Evolutionary conservation across 53 echinoderm and acorn worm genomes (phyloP).

Genomic region (Temnopleurus reevesii): DNA sequence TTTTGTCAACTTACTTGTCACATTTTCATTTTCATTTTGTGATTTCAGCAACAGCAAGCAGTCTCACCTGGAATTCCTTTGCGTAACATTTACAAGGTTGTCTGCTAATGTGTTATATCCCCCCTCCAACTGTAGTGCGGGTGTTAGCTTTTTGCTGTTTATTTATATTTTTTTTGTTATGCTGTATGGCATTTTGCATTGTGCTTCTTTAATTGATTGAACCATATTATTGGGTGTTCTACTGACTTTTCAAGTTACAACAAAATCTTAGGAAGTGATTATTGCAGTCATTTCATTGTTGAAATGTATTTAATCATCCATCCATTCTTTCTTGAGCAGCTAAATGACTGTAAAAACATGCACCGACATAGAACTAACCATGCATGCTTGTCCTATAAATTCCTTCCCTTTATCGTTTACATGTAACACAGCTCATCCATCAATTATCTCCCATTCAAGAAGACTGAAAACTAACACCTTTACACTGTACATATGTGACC

Average conservation of each 20-base stretch:
- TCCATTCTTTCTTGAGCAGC: neutral
- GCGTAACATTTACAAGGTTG: slow-evolving; percentile 55
- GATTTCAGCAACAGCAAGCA: slow-evolving; percentile 60
- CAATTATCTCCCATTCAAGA: neutral
- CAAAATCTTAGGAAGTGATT: slow-evolving; percentile 15
- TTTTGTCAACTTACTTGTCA: slow-evolving; percentile 37
- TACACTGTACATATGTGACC: too few relatives aligned
- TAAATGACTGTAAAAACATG: neutral
- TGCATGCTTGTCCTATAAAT: slow-evolving; percentile 35
- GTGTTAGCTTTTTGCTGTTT: slow-evolving; percentile 60
- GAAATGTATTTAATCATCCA: neutral
- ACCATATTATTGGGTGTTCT: slow-evolving; percentile 49
- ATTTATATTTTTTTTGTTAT: slow-evolving; percentile 56
- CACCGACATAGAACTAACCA: slow-evolving; percentile 29
- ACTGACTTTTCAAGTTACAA: slow-evolving; percentile 23
- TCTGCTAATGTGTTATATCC: slow-evolving; percentile 39
- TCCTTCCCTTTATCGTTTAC: neutral
- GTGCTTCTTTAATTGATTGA: slow-evolving; percentile 47
- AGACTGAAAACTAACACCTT: neutral
- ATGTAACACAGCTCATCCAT: slow-evolving; percentile 24
- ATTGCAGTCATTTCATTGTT: slow-evolving; percentile 28
- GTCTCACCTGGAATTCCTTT: slow-evolving; percentile 48
- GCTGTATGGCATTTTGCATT: slow-evolving; percentile 62
- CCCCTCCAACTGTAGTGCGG: slow-evolving; percentile 56
- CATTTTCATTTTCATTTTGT: slow-evolving; percentile 55